Evolutionary conservation across 2,888 invertebrate genomes (phyloP).

Genomic region (Sclerodermus sp.): DNA sequence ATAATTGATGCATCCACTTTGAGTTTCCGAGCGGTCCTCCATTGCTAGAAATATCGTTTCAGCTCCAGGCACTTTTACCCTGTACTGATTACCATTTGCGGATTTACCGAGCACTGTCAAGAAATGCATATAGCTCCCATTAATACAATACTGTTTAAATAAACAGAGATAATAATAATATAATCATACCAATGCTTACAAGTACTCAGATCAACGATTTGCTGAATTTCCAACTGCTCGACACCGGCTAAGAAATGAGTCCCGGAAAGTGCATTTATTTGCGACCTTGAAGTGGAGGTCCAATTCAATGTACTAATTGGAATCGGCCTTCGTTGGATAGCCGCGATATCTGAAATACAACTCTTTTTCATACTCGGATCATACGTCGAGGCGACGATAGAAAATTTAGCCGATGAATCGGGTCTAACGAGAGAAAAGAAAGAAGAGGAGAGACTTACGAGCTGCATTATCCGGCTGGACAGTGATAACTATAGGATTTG

Average conservation of each 20-base stretch:
- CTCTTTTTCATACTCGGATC: neutral
- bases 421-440: no score
- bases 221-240: conserved; percentile 73
- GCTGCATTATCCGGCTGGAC: no score
- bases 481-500: no score
- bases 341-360: conserved; percentile 13
- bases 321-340: conserved; percentile 60
- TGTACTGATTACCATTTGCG: conserved; percentile 73
- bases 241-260: conserved; percentile 73
- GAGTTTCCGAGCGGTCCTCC: conserved; percentile 62
- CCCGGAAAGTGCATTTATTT: conserved; percentile 69
- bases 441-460: no score
- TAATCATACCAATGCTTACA: no score
- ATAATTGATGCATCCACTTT: conserved; percentile 73
- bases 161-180: no score
- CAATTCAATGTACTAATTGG: conserved; percentile 66
- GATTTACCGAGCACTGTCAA: conserved; percentile 67
- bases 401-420: no score
- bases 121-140: no score
- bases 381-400: no score
- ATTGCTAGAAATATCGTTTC: conserved; percentile 76
- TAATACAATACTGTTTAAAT: no score
- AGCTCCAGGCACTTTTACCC: conserved; percentile 71
- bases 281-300: conserved; percentile 62
- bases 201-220: conserved; percentile 77